Evolutionary conservation across 2,888 invertebrate genomes (phyloP).

Genomic region (Cyclophora punctaria): DNA sequence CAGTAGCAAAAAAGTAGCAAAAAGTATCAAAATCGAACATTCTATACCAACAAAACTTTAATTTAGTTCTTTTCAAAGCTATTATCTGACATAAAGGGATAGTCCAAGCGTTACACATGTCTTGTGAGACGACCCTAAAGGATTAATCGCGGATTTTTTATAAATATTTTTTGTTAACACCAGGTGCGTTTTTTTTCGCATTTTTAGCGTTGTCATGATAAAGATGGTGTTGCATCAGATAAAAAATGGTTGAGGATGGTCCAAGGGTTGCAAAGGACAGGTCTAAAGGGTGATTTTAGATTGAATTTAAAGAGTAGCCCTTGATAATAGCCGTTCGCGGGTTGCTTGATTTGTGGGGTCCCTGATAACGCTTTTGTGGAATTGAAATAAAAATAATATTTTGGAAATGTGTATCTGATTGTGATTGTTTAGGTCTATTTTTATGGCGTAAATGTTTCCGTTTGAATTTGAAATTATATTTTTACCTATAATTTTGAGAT

Average conservation of each 20-base stretch:
- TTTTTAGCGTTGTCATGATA: constrained; percentile 52
- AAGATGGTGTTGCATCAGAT: constrained; percentile 41
- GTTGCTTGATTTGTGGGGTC: constrained; percentile 46
- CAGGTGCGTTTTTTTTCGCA: constrained; percentile 43
- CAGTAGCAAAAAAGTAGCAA: constrained; percentile 3
- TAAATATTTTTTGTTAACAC: constrained; percentile 36
- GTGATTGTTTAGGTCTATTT: no score
- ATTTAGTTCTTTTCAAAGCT: constrained; percentile 24
- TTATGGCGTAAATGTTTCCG: no score
- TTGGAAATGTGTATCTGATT: neutral
- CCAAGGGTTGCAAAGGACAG: constrained; percentile 35
- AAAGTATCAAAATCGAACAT: constrained; percentile 8
- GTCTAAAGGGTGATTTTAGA: constrained; percentile 34
- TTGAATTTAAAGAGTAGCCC: constrained; percentile 46
- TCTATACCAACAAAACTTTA: constrained; percentile 27
- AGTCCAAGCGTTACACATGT: constrained; percentile 59
- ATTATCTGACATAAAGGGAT: constrained; percentile 29
- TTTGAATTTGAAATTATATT: no score
- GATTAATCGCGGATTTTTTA: constrained; percentile 35
- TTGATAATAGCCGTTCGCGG: constrained; percentile 30
- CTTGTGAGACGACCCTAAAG: constrained; percentile 39
- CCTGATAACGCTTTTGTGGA: constrained; percentile 44
- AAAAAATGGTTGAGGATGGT: constrained; percentile 45
- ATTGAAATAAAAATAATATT: constrained; percentile 16
- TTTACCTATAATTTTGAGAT: no score